phyloP scores from a whole-genome alignment of 2,113 vertebrate species.

The Cromileptes altivelis region DNA sequence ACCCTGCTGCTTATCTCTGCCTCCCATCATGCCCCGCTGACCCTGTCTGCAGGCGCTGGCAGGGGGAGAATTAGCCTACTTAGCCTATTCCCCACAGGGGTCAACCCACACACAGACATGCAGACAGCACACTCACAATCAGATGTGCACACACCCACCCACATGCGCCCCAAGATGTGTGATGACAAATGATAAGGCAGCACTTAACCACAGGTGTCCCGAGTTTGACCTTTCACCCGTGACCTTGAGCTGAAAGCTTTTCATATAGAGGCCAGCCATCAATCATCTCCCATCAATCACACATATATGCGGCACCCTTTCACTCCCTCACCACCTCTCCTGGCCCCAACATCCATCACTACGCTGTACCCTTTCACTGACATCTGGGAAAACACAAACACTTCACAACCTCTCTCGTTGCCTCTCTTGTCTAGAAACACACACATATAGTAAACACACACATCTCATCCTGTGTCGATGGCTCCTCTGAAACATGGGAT shows the following conservation, averaged over 20 bases:
- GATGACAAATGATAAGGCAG: conserved; percentile 74
- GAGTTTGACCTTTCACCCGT: conserved; percentile 76
- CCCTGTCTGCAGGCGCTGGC: conserved; percentile 64
- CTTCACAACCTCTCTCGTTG: conserved; percentile 50
- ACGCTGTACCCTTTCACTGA: conserved; percentile 72
- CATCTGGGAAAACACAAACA: conserved; percentile 77
- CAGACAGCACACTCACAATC: conserved; percentile 40
- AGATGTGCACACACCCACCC: conserved; percentile 19
- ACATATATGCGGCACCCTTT: conserved; percentile 53
- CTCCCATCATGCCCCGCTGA: conserved; percentile 75
- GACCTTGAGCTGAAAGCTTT: conserved; percentile 73
- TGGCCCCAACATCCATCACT: conserved; percentile 76
- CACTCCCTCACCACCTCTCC: conserved; percentile 48
- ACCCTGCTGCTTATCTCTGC: conserved; percentile 81
- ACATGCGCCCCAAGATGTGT: conserved; percentile 30
- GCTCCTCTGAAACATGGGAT: conserved; percentile 41
- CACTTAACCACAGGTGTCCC: conserved; percentile 75
- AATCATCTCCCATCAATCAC: conserved; percentile 78
- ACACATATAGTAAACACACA: conserved; percentile 37
- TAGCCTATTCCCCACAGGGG: conserved; percentile 74
- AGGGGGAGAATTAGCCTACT: conserved; percentile 78
- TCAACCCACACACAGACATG: conserved; percentile 66
- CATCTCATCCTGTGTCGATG: conserved; percentile 39
- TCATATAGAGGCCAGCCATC: conserved; percentile 68
- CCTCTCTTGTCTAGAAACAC: conserved; percentile 34